Evolutionary conservation across 2,113 vertebrate genomes (phyloP), one percentile per base, ranked within the genome.

Genomic region (Ctenodactylus gundi): DNA sequence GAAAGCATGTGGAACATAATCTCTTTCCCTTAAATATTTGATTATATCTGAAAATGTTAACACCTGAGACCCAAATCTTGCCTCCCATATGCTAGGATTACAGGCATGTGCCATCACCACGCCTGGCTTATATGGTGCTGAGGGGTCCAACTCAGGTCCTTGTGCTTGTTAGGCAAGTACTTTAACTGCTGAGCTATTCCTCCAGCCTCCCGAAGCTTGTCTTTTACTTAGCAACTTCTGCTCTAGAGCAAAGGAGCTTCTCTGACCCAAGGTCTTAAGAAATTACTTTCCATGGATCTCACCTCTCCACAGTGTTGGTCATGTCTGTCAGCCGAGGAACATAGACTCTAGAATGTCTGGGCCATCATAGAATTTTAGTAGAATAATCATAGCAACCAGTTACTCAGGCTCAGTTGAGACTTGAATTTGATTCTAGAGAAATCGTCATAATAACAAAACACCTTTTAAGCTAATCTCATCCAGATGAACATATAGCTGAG

Each of bases 371-470:
- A 12, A 46, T 81, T 94, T 57, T 86, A 68, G 46, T 20, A 64
- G 46, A 81, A 6, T 64, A 85, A 85, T 83, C 12, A 81, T 76
- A 86, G 77, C 29, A 85, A 64, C 5, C 58, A 76, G 39, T 85
- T 27, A 65, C 29, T 12, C 25, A 72, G n/a, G 36, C 15, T 82
- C 31, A 88, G 80, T 36, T 65, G 3, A 85, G 8, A 81, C 89
- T 91, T 94, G 39, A 87, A 46, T 90, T 87, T 81, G 27, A 83
- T 78, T 84, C 62, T 83, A 58, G 21, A 49, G 44, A 91, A 21
- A 82, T 18, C 85, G 81, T 68, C 46, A 49, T 68, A 82, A 96
- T 53, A 87, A 57, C 12, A 96, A 60, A 87, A 57, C 12, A 70
- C 1, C n/a, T 41, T 77, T 91, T 78, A 21, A 57, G 39, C 21